Percentiles rank a stretch among this genome's conserved stretches.
phyloP scores from a whole-genome alignment of 1,140 invertebrate species.

The Drosophila auraria region DNA sequence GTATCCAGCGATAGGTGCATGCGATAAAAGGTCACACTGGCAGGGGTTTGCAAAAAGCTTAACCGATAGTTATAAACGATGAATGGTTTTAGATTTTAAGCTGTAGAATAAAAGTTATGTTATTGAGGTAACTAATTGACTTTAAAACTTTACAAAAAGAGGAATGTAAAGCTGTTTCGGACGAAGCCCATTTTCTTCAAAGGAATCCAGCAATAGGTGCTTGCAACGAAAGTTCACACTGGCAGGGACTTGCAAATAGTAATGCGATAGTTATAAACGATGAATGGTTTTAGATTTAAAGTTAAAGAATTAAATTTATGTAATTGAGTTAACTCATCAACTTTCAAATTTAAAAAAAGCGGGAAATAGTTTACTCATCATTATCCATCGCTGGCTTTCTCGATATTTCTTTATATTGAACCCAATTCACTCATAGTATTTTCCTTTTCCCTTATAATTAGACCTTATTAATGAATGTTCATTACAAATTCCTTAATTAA shows the following conservation, averaged over 20 bases:
- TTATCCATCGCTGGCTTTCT: no score
- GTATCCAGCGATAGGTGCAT: slow-evolving; percentile 16
- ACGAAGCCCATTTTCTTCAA: no score
- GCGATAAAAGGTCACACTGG: slow-evolving; percentile 36
- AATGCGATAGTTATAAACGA: neutral
- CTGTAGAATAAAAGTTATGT: no score
- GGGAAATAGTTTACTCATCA: no score
- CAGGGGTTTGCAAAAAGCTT: neutral
- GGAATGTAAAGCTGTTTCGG: neutral
- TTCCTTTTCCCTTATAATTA: no score
- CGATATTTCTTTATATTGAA: no score
- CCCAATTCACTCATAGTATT: no score
- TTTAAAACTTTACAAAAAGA: neutral
- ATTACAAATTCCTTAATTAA: neutral
- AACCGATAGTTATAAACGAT: neutral
- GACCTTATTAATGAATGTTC: neutral
- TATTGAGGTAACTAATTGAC: neutral
- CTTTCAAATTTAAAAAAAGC: no score
- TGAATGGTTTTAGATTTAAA: neutral
- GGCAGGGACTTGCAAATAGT: neutral
- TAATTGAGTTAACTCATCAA: no score
- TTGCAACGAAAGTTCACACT: slow-evolving; percentile 35
- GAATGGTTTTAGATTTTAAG: no score
- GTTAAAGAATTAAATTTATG: no score
- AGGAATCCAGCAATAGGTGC: slow-evolving; percentile 13